These are phyloP conservation scores for Hartigia nigra DNA, from an alignment of 2,888 invertebrate genomes.

Conservation along the genomic window DNA sequence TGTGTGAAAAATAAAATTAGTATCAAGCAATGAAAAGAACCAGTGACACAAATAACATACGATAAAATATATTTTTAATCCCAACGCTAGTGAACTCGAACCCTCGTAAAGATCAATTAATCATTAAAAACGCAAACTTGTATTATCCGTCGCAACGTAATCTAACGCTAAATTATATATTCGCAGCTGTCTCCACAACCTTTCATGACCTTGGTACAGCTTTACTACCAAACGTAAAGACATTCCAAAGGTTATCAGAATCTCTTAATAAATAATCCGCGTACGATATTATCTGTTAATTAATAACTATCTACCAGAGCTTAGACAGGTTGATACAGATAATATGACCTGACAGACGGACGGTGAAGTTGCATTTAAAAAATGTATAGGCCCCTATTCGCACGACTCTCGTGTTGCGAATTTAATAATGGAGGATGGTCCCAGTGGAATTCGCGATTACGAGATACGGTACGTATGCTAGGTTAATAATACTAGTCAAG, in stretches of 20 bases:
- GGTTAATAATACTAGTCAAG: conserved; percentile 3
- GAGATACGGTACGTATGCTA: not conserved
- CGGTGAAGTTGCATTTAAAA: not conserved
- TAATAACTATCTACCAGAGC: not conserved
- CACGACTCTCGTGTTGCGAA: not conserved
- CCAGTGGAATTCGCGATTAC: not conserved
- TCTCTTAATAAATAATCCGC: not conserved
- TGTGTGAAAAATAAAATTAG: not conserved
- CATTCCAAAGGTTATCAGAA: not conserved
- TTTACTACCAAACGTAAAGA: not conserved
- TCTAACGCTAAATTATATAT: not conserved
- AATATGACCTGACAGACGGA: not conserved
- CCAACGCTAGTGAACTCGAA: not conserved
- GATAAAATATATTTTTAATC: not conserved
- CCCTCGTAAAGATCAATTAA: not conserved
- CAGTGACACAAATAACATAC: not conserved
- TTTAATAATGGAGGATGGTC: not conserved
- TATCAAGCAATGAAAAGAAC: not conserved
- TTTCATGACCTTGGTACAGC: not conserved
- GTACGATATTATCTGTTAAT: not conserved
- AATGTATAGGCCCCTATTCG: not conserved
- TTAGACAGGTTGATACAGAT: not conserved
- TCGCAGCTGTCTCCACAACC: not conserved
- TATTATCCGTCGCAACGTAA: not conserved
- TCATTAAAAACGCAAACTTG: not conserved